Conservation (phyloP, 2,113 vertebrate genomes). For the Onychostruthus taczanowskii region DNA sequence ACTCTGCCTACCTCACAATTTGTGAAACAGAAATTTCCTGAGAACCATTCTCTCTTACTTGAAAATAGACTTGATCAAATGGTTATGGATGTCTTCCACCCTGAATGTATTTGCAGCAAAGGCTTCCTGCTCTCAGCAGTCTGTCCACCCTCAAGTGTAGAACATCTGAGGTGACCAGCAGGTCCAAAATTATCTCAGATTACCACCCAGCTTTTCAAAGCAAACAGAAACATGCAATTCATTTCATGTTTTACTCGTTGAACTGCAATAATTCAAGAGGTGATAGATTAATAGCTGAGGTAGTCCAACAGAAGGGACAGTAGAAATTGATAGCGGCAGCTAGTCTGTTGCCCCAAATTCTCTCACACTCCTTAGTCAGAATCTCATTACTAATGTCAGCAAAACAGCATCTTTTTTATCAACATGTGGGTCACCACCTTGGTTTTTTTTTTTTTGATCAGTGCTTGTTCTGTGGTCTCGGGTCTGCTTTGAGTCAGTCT, state of each 20-base stretch:
- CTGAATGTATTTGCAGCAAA: not conserved
- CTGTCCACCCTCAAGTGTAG: not conserved
- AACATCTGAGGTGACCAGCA: not conserved
- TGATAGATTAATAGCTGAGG: not conserved
- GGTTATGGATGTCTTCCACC: accelerated
- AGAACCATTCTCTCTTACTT: not conserved
- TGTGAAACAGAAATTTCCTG: not conserved
- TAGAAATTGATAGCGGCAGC: not conserved
- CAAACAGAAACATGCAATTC: not conserved
- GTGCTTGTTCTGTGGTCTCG: not conserved
- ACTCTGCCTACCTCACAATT: not conserved
- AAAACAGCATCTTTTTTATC: not conserved
- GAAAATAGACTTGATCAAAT: not conserved
- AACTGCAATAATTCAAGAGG: not conserved
- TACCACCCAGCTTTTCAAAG: not conserved
- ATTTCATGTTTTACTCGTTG: not conserved
- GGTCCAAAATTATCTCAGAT: not conserved
- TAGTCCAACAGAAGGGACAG: not conserved
- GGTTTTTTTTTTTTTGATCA: not conserved
- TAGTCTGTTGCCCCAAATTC: not conserved
- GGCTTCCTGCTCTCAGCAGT: not conserved
- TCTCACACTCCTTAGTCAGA: not conserved
- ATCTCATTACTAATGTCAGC: not conserved
- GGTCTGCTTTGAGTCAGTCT: not conserved
- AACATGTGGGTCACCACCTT: not conserved